Evolutionary conservation across 1,140 invertebrate genomes (phyloP), one percentile per base, ranked within the genome.

Genomic region (Drosophila mauritiana): DNA sequence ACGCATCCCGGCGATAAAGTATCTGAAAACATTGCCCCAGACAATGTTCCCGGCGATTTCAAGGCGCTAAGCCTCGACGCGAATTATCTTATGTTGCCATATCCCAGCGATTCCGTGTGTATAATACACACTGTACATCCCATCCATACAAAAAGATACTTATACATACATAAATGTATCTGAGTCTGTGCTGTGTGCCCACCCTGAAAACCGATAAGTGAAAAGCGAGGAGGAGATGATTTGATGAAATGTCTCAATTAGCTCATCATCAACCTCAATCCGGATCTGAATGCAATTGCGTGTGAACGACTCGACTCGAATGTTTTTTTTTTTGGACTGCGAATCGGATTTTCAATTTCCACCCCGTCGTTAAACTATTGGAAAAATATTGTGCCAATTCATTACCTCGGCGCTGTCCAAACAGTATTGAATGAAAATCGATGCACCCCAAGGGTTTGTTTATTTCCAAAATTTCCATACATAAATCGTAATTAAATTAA

Each of bases 161-260:
- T 17, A 17, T 17, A 17, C 17, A 17, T 17, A 17, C 17, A 17
- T 17, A 17, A 17, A 17, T 20, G 11, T 12, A 17, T 55, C 1
- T 12, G 10, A 37, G 36, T 27, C 8, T 31, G 27, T 31, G 11
- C 11, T 45, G 39, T n/a, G n/a, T 61, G 83, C 61, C 82, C 79
- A 82, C 81, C 62, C 67, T 48, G 82, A 75, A 78, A 69, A 27
- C 49, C 43, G 73, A 43, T 72, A 70, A 70, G 40, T 67, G 59
- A 64, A 63, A 55, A 48, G 64, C 46, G 49, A 42, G 57, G 22
- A 67, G 78, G 48, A 51, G 48, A 84, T 85, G 80, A 86, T 86
- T 88, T 88, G 79, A 88, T 88, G 83, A 86, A 86, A 88, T 86
- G 83, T 88, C 83, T 86, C 83, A 86, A 86, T 86, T 86, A 86